Conservation (phyloP, 2,797 vertebrate species). For the Pseudochaenichthys georgianus region DNA sequence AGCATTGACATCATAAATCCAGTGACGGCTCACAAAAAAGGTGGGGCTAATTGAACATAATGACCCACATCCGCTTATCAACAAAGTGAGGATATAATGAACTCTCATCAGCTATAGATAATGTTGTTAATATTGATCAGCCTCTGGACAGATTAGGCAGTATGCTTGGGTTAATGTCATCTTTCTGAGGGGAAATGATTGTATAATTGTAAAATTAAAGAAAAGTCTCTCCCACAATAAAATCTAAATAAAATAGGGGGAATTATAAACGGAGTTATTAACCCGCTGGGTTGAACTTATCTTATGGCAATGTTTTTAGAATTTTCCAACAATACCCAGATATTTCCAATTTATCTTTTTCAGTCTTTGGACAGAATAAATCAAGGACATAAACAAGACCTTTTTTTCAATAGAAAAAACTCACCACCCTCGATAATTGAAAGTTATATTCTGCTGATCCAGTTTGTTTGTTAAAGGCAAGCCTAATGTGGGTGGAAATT, state of each 20-base stretch:
- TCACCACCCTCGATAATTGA: conserved; percentile 25
- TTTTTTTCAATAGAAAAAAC: conserved; percentile 1
- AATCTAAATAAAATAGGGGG: background rate
- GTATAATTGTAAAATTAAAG: background rate
- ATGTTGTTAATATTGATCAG: conserved; percentile 15
- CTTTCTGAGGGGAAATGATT: background rate
- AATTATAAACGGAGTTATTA: background rate
- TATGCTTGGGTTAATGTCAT: too few species aligned
- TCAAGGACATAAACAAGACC: background rate
- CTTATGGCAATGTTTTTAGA: background rate
- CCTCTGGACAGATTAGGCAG: background rate
- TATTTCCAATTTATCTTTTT: background rate
- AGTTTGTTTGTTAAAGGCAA: conserved; percentile 8
- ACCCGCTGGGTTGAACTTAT: background rate
- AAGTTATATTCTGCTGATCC: conserved; percentile 18
- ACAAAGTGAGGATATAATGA: conserved; percentile 15
- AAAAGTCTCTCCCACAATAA: background rate
- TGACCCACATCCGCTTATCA: conserved; percentile 9
- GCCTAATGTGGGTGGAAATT: conserved; percentile 4
- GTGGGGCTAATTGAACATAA: conserved; percentile 3
- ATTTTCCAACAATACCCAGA: background rate
- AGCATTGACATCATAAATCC: conserved; percentile 7
- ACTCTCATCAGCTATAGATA: background rate
- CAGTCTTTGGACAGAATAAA: conserved; percentile 7
- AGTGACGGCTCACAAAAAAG: conserved; percentile 3